Base-by-base conservation (phyloP, 2,113 vertebrate species). In the Pagrus major region DNA sequence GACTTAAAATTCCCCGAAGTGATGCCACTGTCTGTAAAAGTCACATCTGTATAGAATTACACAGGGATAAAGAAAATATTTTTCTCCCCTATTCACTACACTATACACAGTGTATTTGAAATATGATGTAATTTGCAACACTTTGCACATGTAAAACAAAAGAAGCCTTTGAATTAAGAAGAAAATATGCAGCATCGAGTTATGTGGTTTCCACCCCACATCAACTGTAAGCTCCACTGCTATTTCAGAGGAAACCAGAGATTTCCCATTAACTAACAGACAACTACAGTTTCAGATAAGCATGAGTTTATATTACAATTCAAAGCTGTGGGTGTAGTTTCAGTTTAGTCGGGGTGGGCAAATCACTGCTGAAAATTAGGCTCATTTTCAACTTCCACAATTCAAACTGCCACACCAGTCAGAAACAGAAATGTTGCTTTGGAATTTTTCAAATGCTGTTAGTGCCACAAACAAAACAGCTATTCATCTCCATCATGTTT, bases 221-320 rank as follows among this genome's bases (percentile, higher is more conserved):
- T 46, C 25, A 63, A 76, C 39, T 58, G 14, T 27, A 47, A 54
- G 39, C 44, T 64, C 39, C 9, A 14, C 55, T 52, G 16, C 71
- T n/a, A 35, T 41, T 64, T 80, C 41, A 66, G 35, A 78, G 71
- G 69, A 76, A 84, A 79, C 5, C 20, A 63, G 20, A 69, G 23
- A 33, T 6, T 66, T 51, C 23, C 29, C 6, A 12, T 52, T 35
- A 63, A 35, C 8, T 54, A 41, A 70, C 56, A 60, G 25, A 44
- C 2, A 8, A 39, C 18, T 18, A 4, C 20, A 14, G 55, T 27
- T 74, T 23, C 42, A 78, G 49, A 59, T 54, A 68, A 61, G 46
- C 8, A 37, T 7, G 16, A 10, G 39, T 78, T 70, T 55, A 10
- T 20, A 25, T 51, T 54, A 41, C 15, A 27, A 18, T 7, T 14